Base-by-base conservation (phyloP, 92 coral and sea anemone genomes). In the Montipora capitata region DNA sequence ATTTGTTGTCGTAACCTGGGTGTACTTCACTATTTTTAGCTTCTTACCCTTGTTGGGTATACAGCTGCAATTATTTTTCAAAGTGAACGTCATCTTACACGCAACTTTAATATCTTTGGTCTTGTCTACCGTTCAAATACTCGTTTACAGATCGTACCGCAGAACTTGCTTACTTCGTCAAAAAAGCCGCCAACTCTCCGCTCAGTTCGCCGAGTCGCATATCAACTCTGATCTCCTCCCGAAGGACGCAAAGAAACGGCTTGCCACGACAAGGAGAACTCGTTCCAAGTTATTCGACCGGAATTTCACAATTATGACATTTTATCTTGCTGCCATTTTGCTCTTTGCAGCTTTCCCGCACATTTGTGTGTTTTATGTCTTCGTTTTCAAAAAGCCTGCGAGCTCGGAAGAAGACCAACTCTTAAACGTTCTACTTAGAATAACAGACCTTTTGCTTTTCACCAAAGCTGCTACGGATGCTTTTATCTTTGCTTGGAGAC, bases 401-500 rank as follows among this genome's bases (percentile, higher is more conserved):
- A 88, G 66, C 66, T 13, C 75, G 9, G 57, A 79, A 42, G 96
- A 95, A 73, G 88, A 91, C 9, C 74, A 91, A 0, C 72, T 66
- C 54, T 78, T 95, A 13, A 87, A 89, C 42, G 78, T 93, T 12
- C 88, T 83, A 6, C 80, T 95, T 39, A 76, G 98, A 79, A 70
- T 91, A 41, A 93, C 95, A 10, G 98, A 95, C 73, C 77, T 93
- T 38, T 85, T 93, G 80, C 84, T 95, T 83, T 95, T 95, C 67
- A 40, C 87, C 4, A 95, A 95, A 40, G 92, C 88, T 7, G 92
- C 89, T 0, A 64, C 84, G 2, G 98, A 95, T 49, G 96, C 96
- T 3, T 93, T 95, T 18, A 90, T 95, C 16, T 95, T 89, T 49
- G 98, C 96, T 1, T 95, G 98, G 98, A 81, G 98, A 20, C 80